phyloP scores from a whole-genome alignment of 2,113 vertebrate genomes.

The Ailurus styani region DNA sequence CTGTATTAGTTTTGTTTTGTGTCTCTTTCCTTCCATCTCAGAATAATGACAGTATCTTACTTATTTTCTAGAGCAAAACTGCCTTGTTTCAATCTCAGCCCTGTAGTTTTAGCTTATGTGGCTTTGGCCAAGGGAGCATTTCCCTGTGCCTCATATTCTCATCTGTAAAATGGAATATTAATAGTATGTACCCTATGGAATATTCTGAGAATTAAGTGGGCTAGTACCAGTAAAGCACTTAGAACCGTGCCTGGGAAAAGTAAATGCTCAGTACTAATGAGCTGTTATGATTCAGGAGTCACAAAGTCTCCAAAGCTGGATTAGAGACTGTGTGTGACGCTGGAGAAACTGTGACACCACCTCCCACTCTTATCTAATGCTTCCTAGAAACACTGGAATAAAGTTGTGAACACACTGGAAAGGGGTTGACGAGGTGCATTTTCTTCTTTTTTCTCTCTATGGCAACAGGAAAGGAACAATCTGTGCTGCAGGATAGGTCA shows the following conservation, averaged over 20 bases:
- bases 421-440: neutral
- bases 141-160: neutral
- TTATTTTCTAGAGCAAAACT: neutral
- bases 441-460: neutral
- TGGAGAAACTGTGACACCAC: neutral
- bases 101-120: neutral
- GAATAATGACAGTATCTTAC: neutral
- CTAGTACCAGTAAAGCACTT: neutral
- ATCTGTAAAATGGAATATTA: neutral
- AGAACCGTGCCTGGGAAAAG: neutral
- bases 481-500: neutral
- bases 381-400: slow-evolving; percentile 33
- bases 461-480: slow-evolving; percentile 15
- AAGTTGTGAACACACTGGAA: neutral
- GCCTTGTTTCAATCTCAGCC: neutral
- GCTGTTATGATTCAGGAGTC: neutral
- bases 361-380: slow-evolving; percentile 12
- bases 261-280: neutral
- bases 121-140: neutral
- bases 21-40: neutral
- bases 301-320: neutral
- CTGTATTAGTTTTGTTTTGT: neutral
- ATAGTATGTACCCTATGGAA: neutral
- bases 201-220: neutral
- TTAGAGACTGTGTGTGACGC: neutral